Base-by-base conservation (phyloP, 2,113 vertebrate genomes). In the Dipodomys ordii region DNA sequence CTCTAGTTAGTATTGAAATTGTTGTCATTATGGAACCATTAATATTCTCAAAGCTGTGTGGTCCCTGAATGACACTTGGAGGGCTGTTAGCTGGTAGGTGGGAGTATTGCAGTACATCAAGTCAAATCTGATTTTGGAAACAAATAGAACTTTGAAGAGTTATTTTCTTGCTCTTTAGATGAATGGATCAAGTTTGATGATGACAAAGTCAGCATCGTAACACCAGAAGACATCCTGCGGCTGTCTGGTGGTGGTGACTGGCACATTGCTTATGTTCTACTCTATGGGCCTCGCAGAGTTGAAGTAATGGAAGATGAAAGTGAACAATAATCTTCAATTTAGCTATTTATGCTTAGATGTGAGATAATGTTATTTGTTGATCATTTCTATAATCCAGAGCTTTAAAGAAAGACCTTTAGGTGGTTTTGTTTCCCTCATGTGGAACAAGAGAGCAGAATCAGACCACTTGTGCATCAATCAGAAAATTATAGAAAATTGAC, bases 181-280 rank as follows among this genome's bases (percentile, higher is more conserved):
- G 99, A 99, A 95, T 99, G 99, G 99, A 99, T 99, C 95, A 99
- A 99, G 96, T 99, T 99, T 94, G 99, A 99, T 4, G 99, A 99
- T 2, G 99, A 99, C 97, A 99, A 99, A 97, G 99, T 99, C 97
- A 99, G 99, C 96, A 98, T 99, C 85, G 99, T 99, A 94, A 98
- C 99, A 72, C 99, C 99, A 2, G 99, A 99, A 96, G 99, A 99
- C 87, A 99, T 99, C 97, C 94, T 99, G 97, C 99, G 99, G 94
- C 98, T 99, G 97, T 99, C 99, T 0, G 99, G 99, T 3, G 99
- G 99, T 16, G 99, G 99, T 90, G 99, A 99, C 98, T 99, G 99
- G 99, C 99, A 99, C 95, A 99, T 99, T 98, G 99, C 99, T 32
- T 99, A 99, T 13, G 99, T 99, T 97, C 98, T 99, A 93, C 98